phyloP scores from a whole-genome alignment of 2,888 invertebrate genomes.

The Pseudoips prasinana region DNA sequence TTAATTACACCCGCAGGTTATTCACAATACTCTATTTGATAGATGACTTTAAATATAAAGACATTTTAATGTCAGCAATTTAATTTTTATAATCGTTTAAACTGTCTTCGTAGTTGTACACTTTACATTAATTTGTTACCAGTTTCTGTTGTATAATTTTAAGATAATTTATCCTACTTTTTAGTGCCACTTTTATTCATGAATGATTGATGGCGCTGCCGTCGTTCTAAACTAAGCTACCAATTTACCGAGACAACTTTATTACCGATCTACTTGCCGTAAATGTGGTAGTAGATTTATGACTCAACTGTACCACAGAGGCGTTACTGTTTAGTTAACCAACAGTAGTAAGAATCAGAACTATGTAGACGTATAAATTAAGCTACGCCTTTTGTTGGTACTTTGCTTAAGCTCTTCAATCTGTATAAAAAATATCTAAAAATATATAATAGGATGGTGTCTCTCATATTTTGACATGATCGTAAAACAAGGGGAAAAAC shows the following conservation, averaged over 20 bases:
- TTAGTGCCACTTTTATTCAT: conserved; percentile 28
- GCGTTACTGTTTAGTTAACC: conserved; percentile 13
- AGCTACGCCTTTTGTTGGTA: too few species aligned
- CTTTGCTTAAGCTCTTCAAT: too few species aligned
- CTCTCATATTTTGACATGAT: too few species aligned
- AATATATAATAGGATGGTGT: too few species aligned
- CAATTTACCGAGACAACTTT: conserved; percentile 48
- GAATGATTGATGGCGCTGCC: conserved; percentile 44
- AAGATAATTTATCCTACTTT: conserved; percentile 7
- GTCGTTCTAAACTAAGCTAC: conserved; percentile 32
- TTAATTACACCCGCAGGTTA: conserved; percentile 11
- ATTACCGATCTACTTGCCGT: conserved; percentile 50
- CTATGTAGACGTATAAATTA: too few species aligned
- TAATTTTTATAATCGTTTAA: conserved; percentile 15
- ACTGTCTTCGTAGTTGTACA: too few species aligned
- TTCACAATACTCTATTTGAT: conserved; percentile 11
- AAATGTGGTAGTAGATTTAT: conserved; percentile 53
- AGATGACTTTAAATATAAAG: conserved; percentile 6
- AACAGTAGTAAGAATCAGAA: conserved; percentile 6
- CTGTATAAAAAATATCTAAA: too few species aligned
- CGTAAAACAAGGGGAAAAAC: too few species aligned
- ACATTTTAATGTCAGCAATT: conserved; percentile 20
- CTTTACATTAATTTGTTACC: conserved; percentile 15
- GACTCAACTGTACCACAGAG: conserved; percentile 18
- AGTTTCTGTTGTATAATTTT: too few species aligned